Percentiles rank a stretch among this genome's conserved stretches.
Conservation (phyloP, 2,888 invertebrate genomes). For the Lepidochrysops patricia region DNA sequence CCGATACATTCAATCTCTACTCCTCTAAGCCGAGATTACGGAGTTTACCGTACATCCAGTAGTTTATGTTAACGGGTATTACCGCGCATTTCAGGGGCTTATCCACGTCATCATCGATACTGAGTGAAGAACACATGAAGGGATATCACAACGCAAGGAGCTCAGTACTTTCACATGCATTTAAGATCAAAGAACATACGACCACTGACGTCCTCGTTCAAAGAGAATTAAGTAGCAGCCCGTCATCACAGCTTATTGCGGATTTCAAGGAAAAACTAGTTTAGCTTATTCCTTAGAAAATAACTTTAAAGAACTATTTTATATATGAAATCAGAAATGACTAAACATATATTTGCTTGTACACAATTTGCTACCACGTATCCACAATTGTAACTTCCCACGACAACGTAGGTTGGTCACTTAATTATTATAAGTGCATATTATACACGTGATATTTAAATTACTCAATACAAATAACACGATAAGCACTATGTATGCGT, state of each 20-base stretch:
- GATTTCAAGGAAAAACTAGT: not conserved
- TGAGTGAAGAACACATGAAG: not conserved
- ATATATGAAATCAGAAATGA: too few species aligned
- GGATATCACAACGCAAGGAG: not conserved
- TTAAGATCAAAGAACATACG: not conserved
- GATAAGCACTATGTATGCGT: not conserved
- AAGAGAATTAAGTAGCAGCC: not conserved
- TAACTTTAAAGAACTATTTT: too few species aligned
- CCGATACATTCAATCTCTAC: constrained; percentile 10
- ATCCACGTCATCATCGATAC: constrained; percentile 19
- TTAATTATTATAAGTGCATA: too few species aligned
- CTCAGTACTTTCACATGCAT: too few species aligned
- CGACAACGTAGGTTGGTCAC: too few species aligned
- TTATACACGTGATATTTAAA: too few species aligned
- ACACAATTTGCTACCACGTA: too few species aligned
- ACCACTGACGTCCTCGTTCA: too few species aligned
- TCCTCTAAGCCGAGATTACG: constrained; percentile 9
- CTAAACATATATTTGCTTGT: too few species aligned
- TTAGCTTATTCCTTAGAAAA: too few species aligned
- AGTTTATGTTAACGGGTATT: constrained; percentile 7
- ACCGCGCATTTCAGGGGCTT: not conserved
- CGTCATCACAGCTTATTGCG: not conserved
- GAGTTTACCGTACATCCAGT: not conserved
- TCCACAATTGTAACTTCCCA: too few species aligned
- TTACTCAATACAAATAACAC: not conserved